Base-by-base conservation (phyloP, 2,113 vertebrate genomes). In the Varanus salvator region DNA sequence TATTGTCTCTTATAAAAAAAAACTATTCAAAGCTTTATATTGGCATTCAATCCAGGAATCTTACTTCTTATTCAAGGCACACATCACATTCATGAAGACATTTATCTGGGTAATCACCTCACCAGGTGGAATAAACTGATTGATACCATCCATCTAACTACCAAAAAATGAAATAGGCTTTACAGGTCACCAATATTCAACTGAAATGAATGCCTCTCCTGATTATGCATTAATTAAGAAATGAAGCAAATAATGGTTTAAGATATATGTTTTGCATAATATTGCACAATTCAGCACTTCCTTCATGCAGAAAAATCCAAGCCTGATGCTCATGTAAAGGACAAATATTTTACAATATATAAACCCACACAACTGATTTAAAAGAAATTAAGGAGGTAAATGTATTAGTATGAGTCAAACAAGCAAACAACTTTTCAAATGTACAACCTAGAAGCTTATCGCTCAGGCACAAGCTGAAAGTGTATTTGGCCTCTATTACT, bases 11-110 rank as follows among this genome's bases (percentile, higher is more conserved):
- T 15, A 69, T n/a, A 1, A 83, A 38, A 1, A 83, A 38, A 80
- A 87, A 74, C 27, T 71, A 80, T 85, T 9, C n/a, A 85, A 64
- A 72, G 21, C 4, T 57, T 88, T n/a, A 31, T 76, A 72, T 87
- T 93, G 81, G 48, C 60, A 92, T 92, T 91, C 87, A 75, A 25
- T 86, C 34, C n/a, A n/a, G 87, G 48, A 69, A 88, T 80, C 80
- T 7, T 82, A 54, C 74, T 89, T 57, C 27, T 84, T 84, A 89
- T 85, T 93, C 86, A 60, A 74, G 84, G 34, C 25, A 69, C 64
- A 85, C 19, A 85, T 52, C 87, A 82, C 23, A 90, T 83, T 80
- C 66, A 82, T 68, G 3, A 88, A 80, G 80, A 80, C 14, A 68
- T 91, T 90, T 88, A 88, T 80, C 82, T 91, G 68, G 34, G 12